A percentile compares a stretch with the other conserved stretches of the same genome.
phyloP scores from a whole-genome alignment of 2,113 vertebrate species.

The Marmota monax region DNA sequence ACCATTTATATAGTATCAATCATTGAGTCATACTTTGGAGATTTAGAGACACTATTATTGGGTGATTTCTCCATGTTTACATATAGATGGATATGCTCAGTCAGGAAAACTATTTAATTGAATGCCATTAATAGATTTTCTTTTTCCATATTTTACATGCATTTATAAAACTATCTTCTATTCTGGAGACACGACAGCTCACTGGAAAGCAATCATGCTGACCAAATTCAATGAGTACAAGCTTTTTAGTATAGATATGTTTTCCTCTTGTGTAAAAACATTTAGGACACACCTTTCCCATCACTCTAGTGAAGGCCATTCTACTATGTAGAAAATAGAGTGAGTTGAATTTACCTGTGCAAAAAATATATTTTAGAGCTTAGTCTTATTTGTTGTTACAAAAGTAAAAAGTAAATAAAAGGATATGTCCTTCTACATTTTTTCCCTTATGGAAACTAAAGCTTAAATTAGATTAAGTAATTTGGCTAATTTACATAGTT shows the following conservation, averaged over 20 bases:
- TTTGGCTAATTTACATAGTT: not conserved
- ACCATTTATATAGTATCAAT: not conserved
- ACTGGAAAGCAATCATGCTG: not conserved
- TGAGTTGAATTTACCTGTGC: not conserved
- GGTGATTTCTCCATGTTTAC: conserved; percentile 14
- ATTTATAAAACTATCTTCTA: not conserved
- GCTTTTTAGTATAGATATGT: not conserved
- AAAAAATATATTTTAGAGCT: not conserved
- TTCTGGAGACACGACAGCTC: not conserved
- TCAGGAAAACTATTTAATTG: not conserved
- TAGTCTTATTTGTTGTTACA: not conserved
- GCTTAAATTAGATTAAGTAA: not conserved
- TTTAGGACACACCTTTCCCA: not conserved
- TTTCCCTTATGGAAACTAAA: not conserved
- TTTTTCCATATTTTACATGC: not conserved
- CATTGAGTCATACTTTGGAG: not conserved
- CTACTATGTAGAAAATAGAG: not conserved
- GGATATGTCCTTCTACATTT: not conserved
- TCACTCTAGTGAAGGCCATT: not conserved
- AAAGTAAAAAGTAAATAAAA: not conserved
- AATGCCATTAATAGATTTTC: not conserved
- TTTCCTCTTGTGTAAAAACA: not conserved
- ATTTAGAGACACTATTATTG: conserved; percentile 3
- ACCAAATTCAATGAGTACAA: not conserved
- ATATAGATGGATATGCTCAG: not conserved